Base-by-base conservation (phyloP, 2,113 vertebrate genomes). In the Fulica atra region DNA sequence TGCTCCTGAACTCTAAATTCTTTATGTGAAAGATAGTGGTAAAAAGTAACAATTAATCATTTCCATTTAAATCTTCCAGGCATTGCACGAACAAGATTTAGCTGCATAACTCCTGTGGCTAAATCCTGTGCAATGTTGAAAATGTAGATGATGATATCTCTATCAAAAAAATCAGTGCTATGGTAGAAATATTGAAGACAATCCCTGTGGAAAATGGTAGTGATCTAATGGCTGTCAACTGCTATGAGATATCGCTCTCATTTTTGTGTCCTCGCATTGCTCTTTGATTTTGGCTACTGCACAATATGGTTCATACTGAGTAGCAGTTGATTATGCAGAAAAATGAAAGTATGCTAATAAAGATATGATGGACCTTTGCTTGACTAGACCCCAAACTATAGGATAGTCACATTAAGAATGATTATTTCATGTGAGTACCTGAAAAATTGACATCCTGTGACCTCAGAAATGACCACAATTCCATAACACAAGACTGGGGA, bases 1-100 rank as follows among this genome's bases (percentile, higher is more conserved):
- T 81, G 42, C 46, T 91, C 31, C 80, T 66, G 74, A 88, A 81
- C 59, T 89, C 60, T 53, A 50, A 88, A 81, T 66, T 87, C 81
- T 88, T 92, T 84, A 69, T 86, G 88, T 71, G 89, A 33, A 87
- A 92, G 69, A 70, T 57, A 71, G n/a, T 86, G 54, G 46, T 91
- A 60, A 88, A 90, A 84, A 38, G 23, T 74, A 85, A 65, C 57
- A 71, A 89, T 95, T 81, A 92, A 73, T 92, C 29, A 93, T 85
- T 86, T 68, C 56, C 8, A 16, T 86, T 83, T 87, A 93, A 92
- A 74, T 92, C 56, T 86, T 92, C 46, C 20, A 86, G 86, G 69
- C 56, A 60, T 81, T 95, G 60, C 28, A 5, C 1, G 60, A 63
- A 59, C 42, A 81, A 63, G 69, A 89, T 93, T 93, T 88, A 93